Evolutionary conservation across 2,888 invertebrate genomes (phyloP).

Genomic region (Cremastinae sp.): DNA sequence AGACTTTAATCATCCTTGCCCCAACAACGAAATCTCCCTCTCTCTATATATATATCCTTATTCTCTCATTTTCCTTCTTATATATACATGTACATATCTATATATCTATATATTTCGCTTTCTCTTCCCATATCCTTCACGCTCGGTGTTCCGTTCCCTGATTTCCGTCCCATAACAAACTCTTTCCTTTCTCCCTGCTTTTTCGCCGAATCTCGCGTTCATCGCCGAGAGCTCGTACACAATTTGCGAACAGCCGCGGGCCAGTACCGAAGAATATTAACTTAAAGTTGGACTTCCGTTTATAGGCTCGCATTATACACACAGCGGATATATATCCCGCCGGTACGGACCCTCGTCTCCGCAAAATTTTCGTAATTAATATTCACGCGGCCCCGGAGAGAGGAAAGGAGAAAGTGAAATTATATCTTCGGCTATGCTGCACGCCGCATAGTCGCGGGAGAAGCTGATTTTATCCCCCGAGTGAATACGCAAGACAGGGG

Average conservation of each 20-base stretch:
- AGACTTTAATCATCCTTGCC: conserved; percentile 64
- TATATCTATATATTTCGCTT: too few relatives aligned
- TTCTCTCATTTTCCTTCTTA: too few relatives aligned
- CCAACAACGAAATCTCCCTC: conserved; percentile 8
- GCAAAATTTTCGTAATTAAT: conserved; percentile 71
- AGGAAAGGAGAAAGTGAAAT: conserved; percentile 56
- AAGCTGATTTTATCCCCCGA: conserved; percentile 14
- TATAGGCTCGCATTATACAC: conserved; percentile 42
- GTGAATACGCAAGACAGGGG: not conserved
- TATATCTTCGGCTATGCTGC: conserved; percentile 46
- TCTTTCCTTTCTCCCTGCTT: conserved; percentile 5
- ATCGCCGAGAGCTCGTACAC: conserved; percentile 58
- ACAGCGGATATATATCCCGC: conserved; percentile 1
- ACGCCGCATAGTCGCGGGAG: conserved; percentile 3
- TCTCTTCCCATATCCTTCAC: not conserved
- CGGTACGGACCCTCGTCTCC: conserved; percentile 19
- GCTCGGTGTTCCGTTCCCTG: too few relatives aligned
- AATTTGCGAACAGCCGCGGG: conserved; percentile 60
- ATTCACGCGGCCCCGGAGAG: conserved; percentile 61
- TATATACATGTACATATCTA: too few relatives aligned
- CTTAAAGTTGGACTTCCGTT: conserved; percentile 69
- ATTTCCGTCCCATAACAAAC: not conserved
- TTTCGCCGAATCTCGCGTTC: conserved; percentile 46
- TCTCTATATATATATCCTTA: too few relatives aligned
- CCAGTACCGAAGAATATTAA: conserved; percentile 65